phyloP scores from a whole-genome alignment of 2,113 vertebrate species.

The Quiscalus mexicanus region DNA sequence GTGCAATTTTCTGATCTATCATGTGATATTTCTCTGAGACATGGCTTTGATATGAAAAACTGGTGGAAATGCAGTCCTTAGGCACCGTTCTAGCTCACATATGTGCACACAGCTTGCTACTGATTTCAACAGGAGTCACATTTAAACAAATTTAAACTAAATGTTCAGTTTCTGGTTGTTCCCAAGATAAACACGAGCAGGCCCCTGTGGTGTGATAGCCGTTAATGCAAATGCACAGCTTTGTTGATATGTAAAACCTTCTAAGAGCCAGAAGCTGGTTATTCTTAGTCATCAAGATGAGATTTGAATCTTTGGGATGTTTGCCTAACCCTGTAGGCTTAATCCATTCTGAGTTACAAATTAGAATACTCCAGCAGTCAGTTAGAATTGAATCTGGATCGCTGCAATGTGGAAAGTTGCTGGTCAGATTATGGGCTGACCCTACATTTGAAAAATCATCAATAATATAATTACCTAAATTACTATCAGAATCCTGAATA shows the following conservation, averaged over 20 bases:
- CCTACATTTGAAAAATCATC: background rate
- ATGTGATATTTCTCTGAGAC: background rate
- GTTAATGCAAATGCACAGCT: conserved; percentile 63
- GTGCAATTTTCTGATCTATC: background rate
- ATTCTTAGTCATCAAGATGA: conserved; percentile 68
- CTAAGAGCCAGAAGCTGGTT: conserved; percentile 62
- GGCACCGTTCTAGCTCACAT: conserved; percentile 31
- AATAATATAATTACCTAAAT: conserved; percentile 7
- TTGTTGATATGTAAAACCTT: conserved; percentile 67
- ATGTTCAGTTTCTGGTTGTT: conserved; percentile 64
- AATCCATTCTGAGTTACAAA: conserved; percentile 53
- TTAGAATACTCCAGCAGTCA: background rate
- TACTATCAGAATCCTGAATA: background rate
- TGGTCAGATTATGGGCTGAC: background rate
- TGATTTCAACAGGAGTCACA: conserved; percentile 56
- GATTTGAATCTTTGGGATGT: conserved; percentile 63
- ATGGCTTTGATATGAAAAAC: conserved; percentile 30
- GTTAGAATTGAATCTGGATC: background rate
- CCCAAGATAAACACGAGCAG: conserved; percentile 64
- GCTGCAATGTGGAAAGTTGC: background rate
- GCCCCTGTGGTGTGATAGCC: conserved; percentile 64
- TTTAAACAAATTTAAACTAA: conserved; percentile 66
- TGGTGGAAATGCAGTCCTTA: conserved; percentile 33
- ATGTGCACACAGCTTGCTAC: conserved; percentile 67
- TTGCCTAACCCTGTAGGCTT: conserved; percentile 63